Evolutionary conservation across 1,140 invertebrate genomes (phyloP).

Genomic region (Heliconius hermathena): DNA sequence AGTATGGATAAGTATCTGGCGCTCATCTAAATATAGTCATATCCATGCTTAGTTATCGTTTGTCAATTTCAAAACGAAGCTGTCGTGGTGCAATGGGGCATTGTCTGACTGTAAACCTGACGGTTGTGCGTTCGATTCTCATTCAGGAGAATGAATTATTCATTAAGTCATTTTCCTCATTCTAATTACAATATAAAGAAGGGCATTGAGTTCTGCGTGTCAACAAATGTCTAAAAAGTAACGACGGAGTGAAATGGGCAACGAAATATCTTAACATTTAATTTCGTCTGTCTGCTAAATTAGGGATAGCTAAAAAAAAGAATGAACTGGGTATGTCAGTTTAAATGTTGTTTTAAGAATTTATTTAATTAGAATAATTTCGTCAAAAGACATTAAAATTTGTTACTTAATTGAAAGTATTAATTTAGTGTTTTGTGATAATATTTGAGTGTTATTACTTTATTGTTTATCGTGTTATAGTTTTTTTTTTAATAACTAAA

Average conservation of each 20-base stretch:
- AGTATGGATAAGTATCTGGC: background rate
- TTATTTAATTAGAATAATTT: background rate
- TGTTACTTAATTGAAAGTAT: slow-evolving; percentile 31
- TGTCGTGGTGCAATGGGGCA: too few species aligned
- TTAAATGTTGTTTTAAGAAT: background rate
- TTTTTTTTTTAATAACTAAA: slow-evolving; percentile 23
- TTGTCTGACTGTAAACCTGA: too few species aligned
- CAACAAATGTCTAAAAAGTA: too few species aligned
- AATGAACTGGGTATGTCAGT: background rate
- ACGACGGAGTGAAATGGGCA: too few species aligned
- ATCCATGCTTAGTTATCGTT: background rate
- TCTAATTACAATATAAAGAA: too few species aligned
- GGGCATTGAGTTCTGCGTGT: too few species aligned
- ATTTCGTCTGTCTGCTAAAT: too few species aligned
- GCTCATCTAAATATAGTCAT: background rate
- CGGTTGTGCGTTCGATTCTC: too few species aligned
- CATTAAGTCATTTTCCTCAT: too few species aligned
- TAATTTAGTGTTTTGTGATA: slow-evolving; percentile 36
- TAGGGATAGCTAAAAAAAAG: background rate
- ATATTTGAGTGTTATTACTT: slow-evolving; percentile 29
- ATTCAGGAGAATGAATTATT: too few species aligned
- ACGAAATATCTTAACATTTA: too few species aligned
- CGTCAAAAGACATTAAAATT: slow-evolving; percentile 30
- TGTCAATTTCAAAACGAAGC: background rate
- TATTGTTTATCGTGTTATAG: slow-evolving; percentile 27